Base-by-base conservation (phyloP, 2,888 invertebrate species). In the Biston stratarius region DNA sequence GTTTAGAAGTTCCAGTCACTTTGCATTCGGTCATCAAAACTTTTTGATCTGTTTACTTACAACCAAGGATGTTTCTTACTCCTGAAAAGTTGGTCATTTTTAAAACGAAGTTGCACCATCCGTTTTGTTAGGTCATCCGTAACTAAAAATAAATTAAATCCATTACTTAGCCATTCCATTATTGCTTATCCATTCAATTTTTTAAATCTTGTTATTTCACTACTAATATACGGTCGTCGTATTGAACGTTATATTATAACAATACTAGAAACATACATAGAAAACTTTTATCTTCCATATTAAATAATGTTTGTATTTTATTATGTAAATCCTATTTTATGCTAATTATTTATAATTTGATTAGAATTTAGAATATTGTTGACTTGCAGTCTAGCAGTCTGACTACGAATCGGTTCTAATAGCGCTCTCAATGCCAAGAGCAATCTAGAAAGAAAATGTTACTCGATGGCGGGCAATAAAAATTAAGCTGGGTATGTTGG, bases 21-120 rank as follows among this genome's bases (percentile, higher is more conserved):
- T 5, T 12, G 5, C 44, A 11, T 2, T n/a, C 6, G 44, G n/a
- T 44, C 12, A n/a, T 10, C 10, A 38, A 38, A 38, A 40, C 53
- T 15, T 14, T 15, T n/a, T 52, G 1, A 52, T 33, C 33, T 42
- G 45, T 61, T 45, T 59, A 77, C 89, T 88, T 75, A 94, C 94
- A 82, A 80, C 94, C 94, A 94, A 9, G 94, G 90, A 70, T 91
- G 93, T 70, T 92, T 93, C 74, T 86, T 91, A 70, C 86, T 89
- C 75, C 88, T 93, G 77, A 94, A 94, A 38, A 94, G 79, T 85
- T 85, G 86, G 58, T 92, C 91, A 77, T 94, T 85, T 74, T 91
- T 83, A 63, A 93, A 92, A 64, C 93, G 85, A 51, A 93, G 75
- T 69, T 88, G 79, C 63, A 94, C 86, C 69, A 94, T 79, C 70